phyloP scores from a whole-genome alignment of 2,113 vertebrate genomes.

The Misgurnus anguillicaudatus region DNA sequence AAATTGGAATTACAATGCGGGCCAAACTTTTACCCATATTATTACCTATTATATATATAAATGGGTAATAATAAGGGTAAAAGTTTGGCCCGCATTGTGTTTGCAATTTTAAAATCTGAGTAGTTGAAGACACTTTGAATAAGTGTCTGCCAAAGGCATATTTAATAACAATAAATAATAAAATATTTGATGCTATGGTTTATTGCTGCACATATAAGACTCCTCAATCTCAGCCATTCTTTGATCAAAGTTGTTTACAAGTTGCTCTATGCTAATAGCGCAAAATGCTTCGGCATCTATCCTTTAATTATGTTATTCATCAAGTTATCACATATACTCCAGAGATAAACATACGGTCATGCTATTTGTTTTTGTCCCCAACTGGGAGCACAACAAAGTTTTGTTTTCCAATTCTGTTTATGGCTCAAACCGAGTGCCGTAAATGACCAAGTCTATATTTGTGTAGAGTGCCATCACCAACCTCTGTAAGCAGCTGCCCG shows the following conservation, averaged over 20 bases:
- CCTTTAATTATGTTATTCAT: constrained; percentile 22
- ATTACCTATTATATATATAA: no score
- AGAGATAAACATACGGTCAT: constrained; percentile 22
- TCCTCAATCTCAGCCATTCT: not conserved
- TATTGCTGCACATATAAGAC: not conserved
- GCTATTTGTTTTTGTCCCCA: constrained; percentile 3
- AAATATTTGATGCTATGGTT: not conserved
- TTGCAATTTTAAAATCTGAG: no score
- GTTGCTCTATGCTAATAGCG: not conserved
- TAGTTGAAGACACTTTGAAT: no score
- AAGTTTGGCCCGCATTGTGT: no score
- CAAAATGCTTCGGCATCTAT: not conserved
- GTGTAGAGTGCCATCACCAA: constrained; percentile 59
- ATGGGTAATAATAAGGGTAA: no score
- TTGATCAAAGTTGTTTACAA: constrained; percentile 31
- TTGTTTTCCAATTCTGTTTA: constrained; percentile 64
- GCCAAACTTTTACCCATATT: no score
- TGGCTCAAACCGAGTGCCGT: constrained; percentile 45
- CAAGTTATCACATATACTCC: constrained; percentile 20
- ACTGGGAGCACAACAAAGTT: constrained; percentile 52
- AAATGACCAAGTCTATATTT: constrained; percentile 51
- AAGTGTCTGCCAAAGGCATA: no score
- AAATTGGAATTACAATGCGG: no score
- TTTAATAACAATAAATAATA: no score
- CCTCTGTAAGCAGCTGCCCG: constrained; percentile 64